A percentile compares a stretch with the other conserved stretches of the same genome.
These are phyloP conservation scores for Cryptotis parvus DNA, from an alignment of 2,113 vertebrate genomes.

Conservation along the genomic window DNA sequence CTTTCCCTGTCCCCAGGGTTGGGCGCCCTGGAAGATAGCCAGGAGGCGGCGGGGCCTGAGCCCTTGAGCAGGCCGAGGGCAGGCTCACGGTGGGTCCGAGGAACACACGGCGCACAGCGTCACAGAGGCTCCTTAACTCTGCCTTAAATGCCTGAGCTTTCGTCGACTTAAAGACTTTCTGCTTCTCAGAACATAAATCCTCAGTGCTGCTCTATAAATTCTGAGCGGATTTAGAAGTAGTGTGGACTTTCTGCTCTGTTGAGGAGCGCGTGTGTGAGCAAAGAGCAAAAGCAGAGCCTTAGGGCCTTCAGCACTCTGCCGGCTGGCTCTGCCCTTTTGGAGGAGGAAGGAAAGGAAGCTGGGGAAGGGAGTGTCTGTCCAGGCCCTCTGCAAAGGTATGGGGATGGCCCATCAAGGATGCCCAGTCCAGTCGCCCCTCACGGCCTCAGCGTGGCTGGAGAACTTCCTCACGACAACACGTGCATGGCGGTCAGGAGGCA, in stretches of 20 bases:
- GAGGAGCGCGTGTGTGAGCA: constrained; percentile 64
- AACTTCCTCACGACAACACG: not conserved
- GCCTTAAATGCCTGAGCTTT: constrained; percentile 65
- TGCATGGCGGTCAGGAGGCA: not conserved
- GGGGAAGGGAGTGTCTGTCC: not conserved
- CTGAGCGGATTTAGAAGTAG: constrained; percentile 76
- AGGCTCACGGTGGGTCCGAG: not conserved
- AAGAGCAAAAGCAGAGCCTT: constrained; percentile 31
- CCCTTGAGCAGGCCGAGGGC: too few relatives aligned
- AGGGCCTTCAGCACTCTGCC: constrained; percentile 43
- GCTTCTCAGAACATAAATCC: constrained; percentile 73
- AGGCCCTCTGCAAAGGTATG: not conserved
- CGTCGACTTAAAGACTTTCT: constrained; percentile 70
- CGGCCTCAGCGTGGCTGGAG: not conserved
- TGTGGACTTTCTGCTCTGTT: constrained; percentile 74
- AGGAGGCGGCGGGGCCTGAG: not conserved
- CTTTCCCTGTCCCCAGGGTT: not conserved
- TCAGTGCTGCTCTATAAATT: constrained; percentile 78
- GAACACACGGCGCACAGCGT: not conserved
- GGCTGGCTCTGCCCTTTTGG: constrained; percentile 25
- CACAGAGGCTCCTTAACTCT: constrained; percentile 6
- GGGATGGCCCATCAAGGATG: not conserved
- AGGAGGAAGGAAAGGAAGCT: constrained; percentile 35
- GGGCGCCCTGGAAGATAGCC: not conserved
- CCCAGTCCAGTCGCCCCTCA: not conserved